Conservation (phyloP, 2,888 invertebrate species). For the Drosophila mulleri region DNA sequence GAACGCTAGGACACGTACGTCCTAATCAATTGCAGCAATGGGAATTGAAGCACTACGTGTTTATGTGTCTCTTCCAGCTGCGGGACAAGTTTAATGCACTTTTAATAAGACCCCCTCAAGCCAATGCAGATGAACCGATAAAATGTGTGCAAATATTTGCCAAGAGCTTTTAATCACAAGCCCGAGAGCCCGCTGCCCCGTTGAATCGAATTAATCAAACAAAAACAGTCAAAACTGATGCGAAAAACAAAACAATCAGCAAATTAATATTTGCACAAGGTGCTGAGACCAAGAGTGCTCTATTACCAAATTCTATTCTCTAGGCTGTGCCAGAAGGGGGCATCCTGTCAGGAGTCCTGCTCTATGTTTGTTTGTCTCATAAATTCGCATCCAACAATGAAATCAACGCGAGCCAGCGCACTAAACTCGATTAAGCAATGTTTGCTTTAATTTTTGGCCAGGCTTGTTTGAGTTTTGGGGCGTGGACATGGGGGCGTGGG, state of each 20-base stretch:
- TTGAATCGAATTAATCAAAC: conserved; percentile 18
- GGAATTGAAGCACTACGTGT: conserved; percentile 51
- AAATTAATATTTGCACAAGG: conserved; percentile 76
- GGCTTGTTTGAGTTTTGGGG: neutral
- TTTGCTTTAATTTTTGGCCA: conserved; percentile 66
- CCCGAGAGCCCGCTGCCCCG: neutral
- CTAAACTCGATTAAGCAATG: conserved; percentile 81
- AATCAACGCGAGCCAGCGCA: conserved; percentile 56
- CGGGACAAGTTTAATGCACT: conserved; percentile 80
- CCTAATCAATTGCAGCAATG: conserved; percentile 76
- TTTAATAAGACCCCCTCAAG: conserved; percentile 71
- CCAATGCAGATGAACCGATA: conserved; percentile 1
- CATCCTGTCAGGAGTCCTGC: neutral
- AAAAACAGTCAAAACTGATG: conserved; percentile 21
- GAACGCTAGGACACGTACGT: conserved; percentile 58
- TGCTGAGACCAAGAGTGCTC: neutral
- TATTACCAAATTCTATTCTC: neutral
- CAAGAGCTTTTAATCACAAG: conserved; percentile 43
- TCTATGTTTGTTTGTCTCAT: conserved; percentile 53
- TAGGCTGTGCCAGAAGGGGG: neutral
- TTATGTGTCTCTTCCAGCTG: conserved; percentile 24
- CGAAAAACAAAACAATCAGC: conserved; percentile 60
- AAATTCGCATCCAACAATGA: conserved; percentile 64
- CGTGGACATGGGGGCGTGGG: neutral
- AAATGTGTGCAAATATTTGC: conserved; percentile 65